Percentiles rank a stretch among this genome's conserved stretches.
Conservation (phyloP, 2,797 vertebrate species). For the Hoplostethus atlanticus region DNA sequence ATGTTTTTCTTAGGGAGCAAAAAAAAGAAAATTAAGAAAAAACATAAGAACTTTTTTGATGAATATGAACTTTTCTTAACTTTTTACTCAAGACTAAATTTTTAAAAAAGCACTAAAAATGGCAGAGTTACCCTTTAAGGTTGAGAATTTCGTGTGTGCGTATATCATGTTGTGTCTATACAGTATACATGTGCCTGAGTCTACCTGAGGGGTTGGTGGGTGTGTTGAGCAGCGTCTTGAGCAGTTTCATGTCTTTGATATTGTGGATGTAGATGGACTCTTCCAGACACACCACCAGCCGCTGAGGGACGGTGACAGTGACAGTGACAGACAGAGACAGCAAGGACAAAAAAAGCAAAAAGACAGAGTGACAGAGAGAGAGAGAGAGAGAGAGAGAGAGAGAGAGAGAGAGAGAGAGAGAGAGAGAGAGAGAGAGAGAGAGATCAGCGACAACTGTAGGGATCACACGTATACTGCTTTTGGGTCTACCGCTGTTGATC, state of each 20-base stretch:
- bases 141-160: neutral
- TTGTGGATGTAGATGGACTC: conserved; percentile 97
- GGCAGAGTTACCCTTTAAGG: no score
- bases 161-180: neutral
- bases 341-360: neutral
- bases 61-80: no score
- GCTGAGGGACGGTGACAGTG: conserved; percentile 72
- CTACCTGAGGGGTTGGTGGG: conserved; percentile 91
- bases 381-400: neutral
- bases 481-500: neutral
- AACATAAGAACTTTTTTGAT: no score
- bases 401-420: no score
- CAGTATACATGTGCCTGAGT: accelerated
- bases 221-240: conserved; percentile 93
- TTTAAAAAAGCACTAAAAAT: no score
- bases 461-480: neutral
- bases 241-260: conserved; percentile 96
- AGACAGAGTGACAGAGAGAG: neutral
- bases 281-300: conserved; percentile 94
- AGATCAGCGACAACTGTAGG: neutral
- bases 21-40: no score
- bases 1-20: no score
- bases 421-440: no score
- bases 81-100: no score
- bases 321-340: neutral